These are phyloP conservation scores for Alloplasta piceator DNA, from an alignment of 2,888 invertebrate species.

Conservation along the genomic window DNA sequence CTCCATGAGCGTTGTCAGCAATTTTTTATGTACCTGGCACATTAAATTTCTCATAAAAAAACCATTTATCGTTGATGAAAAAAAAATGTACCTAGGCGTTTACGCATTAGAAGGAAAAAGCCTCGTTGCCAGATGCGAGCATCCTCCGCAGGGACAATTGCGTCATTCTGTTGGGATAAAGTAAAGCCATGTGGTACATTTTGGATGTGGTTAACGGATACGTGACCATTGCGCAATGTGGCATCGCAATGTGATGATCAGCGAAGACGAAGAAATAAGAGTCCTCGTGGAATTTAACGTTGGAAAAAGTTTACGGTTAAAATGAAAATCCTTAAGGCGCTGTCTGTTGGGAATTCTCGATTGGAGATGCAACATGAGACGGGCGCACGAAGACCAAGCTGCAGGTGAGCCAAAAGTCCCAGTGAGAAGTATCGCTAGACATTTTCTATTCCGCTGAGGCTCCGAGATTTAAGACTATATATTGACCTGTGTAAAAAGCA, in stretches of 20 bases:
- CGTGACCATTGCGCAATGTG: neutral
- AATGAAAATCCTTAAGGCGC: no score
- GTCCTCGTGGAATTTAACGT: neutral
- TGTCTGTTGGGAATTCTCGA: no score
- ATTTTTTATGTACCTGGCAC: neutral
- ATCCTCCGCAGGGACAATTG: neutral
- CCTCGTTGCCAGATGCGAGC: conserved; percentile 27
- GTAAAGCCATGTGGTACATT: conserved; percentile 42
- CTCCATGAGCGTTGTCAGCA: neutral
- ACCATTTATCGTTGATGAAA: no score
- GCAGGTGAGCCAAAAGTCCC: no score
- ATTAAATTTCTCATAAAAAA: neutral
- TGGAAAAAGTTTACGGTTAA: neutral
- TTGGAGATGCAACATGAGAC: no score
- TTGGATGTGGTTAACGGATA: conserved; percentile 18
- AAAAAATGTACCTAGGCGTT: neutral
- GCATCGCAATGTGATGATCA: conserved; percentile 6
- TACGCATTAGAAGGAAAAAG: neutral
- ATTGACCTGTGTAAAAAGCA: no score
- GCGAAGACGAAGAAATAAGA: neutral
- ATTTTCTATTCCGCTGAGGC: no score
- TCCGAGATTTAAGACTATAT: no score
- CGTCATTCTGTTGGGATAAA: neutral
- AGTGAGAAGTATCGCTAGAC: no score
- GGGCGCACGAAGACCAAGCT: no score